Conservation (phyloP, 1,140 invertebrate genomes). For the Platyscapa corneri region DNA sequence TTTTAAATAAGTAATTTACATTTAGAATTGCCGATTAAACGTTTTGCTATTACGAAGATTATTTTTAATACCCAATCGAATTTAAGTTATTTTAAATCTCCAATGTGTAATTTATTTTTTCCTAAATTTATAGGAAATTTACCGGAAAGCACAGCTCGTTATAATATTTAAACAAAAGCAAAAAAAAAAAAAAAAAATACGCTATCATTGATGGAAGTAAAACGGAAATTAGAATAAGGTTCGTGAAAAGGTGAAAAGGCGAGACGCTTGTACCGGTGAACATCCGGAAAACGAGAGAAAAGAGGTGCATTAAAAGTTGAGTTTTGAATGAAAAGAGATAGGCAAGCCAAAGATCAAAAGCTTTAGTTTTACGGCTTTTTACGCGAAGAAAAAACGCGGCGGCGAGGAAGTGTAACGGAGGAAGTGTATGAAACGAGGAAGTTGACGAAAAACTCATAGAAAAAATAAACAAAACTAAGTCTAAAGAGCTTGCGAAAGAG, state of each 20-base stretch:
- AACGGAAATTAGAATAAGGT: no score
- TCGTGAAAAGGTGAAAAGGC: neutral
- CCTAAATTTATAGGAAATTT: no score
- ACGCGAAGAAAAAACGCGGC: neutral
- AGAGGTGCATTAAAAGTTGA: neutral
- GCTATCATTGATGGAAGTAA: no score
- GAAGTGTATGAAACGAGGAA: neutral
- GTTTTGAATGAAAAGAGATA: constrained; percentile 3
- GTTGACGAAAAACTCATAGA: neutral
- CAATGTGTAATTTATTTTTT: no score
- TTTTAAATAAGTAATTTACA: no score
- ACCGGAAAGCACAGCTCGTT: no score
- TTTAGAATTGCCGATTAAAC: no score
- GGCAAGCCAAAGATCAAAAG: constrained; percentile 33
- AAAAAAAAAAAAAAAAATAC: no score
- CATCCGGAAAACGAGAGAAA: constrained; percentile 17
- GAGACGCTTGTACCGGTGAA: neutral
- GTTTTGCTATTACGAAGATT: no score
- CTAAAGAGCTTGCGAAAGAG: neutral
- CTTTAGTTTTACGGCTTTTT: neutral
- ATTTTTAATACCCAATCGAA: no score
- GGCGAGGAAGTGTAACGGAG: neutral
- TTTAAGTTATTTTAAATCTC: no score
- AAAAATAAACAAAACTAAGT: constrained; percentile 12
- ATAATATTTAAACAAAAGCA: no score